Percentiles rank a stretch among this genome's conserved stretches.
Conservation (phyloP, 2,888 invertebrate genomes). For the Dicyrtomina minuta region DNA sequence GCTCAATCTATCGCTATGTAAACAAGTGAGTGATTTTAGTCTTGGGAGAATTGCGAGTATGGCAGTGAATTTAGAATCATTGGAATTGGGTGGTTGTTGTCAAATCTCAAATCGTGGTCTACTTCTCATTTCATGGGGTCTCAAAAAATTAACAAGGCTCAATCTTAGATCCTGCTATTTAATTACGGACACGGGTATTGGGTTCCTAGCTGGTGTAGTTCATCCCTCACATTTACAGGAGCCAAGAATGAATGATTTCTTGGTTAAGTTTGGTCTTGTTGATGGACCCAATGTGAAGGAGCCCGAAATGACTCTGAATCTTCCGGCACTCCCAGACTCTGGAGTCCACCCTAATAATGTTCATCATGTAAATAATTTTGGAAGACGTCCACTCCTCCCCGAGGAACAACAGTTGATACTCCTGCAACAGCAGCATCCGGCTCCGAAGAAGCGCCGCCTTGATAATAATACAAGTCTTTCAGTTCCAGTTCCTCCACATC, state of each 20-base stretch:
- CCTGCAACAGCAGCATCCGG: too few species aligned
- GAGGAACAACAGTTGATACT: neutral
- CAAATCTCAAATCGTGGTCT: slow-evolving; percentile 87
- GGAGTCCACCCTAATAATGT: too few species aligned
- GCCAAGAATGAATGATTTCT: slow-evolving; percentile 41
- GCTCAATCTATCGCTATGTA: slow-evolving; percentile 86
- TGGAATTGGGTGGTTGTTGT: slow-evolving; percentile 89
- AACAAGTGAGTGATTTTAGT: slow-evolving; percentile 90
- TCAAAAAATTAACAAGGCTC: slow-evolving; percentile 77
- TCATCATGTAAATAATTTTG: neutral
- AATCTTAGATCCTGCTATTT: slow-evolving; percentile 91
- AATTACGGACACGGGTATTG: slow-evolving; percentile 86
- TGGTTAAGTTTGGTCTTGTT: slow-evolving; percentile 41
- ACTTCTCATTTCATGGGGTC: slow-evolving; percentile 80
- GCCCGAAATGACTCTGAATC: too few species aligned
- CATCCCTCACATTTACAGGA: slow-evolving; percentile 26
- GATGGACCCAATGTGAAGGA: slow-evolving; percentile 42
- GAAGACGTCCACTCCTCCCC: neutral
- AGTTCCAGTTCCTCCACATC: neutral
- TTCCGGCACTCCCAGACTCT: too few species aligned
- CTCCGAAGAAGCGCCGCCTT: neutral
- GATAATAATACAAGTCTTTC: neutral
- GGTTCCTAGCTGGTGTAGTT: slow-evolving; percentile 70
- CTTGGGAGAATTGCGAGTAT: slow-evolving; percentile 68
- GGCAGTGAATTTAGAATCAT: slow-evolving; percentile 79